Percentiles rank a stretch among this genome's conserved stretches.
phyloP scores from a whole-genome alignment of 2,888 invertebrate genomes.

The Tetanocera ferruginea region DNA sequence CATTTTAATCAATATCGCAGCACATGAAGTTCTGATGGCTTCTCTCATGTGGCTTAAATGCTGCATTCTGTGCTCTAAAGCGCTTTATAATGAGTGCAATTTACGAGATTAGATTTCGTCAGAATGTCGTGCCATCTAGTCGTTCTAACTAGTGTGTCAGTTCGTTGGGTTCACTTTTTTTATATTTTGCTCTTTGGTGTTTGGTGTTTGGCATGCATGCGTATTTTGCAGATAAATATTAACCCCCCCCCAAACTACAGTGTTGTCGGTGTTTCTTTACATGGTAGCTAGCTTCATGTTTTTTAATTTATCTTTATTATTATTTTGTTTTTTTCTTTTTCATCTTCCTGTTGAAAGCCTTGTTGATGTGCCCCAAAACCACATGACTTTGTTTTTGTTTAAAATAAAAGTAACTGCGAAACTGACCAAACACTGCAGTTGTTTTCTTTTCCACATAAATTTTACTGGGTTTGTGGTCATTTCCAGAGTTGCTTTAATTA shows the following conservation, averaged over 20 bases:
- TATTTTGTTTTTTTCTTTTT: not conserved
- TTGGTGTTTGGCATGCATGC: not conserved
- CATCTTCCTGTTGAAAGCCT: not conserved
- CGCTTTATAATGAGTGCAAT: conserved; percentile 34
- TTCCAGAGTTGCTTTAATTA: not conserved
- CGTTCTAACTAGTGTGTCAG: not conserved
- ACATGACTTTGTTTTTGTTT: conserved; percentile 21
- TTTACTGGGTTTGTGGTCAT: not conserved
- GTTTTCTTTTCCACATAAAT: not conserved
- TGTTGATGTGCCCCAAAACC: not conserved
- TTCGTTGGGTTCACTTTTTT: not conserved
- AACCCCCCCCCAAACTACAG: not conserved
- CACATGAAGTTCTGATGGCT: not conserved
- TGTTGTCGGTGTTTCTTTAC: not conserved
- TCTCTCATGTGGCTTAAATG: not conserved
- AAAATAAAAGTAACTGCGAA: conserved; percentile 19
- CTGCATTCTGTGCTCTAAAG: conserved; percentile 14
- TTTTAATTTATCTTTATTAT: not conserved
- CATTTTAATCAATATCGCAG: conserved; percentile 27
- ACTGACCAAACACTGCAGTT: not conserved
- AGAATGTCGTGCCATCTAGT: not conserved
- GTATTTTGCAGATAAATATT: conserved; percentile 4
- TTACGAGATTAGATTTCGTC: conserved; percentile 23
- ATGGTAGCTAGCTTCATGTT: not conserved
- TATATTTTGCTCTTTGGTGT: not conserved